Percentiles rank a stretch among this genome's conserved stretches.
These are phyloP conservation scores for Coreius guichenoti DNA, from an alignment of 2,797 vertebrate genomes.

Conservation along the genomic window DNA sequence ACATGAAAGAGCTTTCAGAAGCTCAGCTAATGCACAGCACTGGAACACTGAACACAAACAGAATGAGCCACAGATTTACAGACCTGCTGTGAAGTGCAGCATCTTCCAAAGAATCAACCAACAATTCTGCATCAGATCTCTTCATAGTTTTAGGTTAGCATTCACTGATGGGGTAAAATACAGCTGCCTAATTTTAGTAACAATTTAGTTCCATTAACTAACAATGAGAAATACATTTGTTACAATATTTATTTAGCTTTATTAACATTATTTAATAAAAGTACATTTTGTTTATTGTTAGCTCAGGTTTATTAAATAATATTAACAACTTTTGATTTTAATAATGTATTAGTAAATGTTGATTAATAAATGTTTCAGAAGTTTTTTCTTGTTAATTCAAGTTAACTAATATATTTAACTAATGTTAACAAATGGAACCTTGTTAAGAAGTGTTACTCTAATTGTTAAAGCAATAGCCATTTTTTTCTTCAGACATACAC, in stretches of 20 bases:
- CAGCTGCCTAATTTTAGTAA: neutral
- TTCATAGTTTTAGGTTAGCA: neutral
- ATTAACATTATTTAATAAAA: neutral
- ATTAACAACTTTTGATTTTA: neutral
- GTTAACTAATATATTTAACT: neutral
- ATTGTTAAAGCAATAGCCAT: too few relatives aligned
- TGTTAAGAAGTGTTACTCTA: neutral
- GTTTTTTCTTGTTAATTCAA: neutral
- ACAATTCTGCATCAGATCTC: neutral
- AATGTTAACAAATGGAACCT: neutral
- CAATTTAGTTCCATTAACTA: neutral
- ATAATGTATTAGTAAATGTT: neutral
- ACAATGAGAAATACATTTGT: neutral
- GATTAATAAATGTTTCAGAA: neutral
- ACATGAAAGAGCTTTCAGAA: constrained; percentile 33
- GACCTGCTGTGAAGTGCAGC: neutral
- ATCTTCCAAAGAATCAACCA: constrained; percentile 3
- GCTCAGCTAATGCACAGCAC: constrained; percentile 37
- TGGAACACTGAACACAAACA: constrained; percentile 33
- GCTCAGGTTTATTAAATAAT: neutral
- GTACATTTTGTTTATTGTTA: neutral
- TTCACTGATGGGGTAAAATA: neutral
- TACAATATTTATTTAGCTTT: neutral
- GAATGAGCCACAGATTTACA: constrained; percentile 9
- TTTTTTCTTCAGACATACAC: too few relatives aligned